These are phyloP conservation scores for Anarhynchus alexandrinus DNA, from an alignment of 2,113 vertebrate genomes.

Conservation along the genomic window DNA sequence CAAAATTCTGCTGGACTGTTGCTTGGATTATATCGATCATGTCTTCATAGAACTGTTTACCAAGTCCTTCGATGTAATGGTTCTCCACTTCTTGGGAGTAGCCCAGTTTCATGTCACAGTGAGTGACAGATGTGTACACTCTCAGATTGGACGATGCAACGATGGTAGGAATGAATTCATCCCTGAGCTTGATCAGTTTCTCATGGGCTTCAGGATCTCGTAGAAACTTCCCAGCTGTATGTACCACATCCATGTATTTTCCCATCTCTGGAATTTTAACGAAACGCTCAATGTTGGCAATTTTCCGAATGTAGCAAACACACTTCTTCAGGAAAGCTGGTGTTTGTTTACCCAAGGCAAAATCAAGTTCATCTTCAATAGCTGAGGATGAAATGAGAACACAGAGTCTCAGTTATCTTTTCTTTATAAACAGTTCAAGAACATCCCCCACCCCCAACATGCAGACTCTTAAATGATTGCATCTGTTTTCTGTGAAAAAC, in stretches of 20 bases:
- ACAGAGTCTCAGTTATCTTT: conserved; percentile 24
- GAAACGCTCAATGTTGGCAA: conserved; percentile 94
- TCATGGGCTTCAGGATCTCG: conserved; percentile 94
- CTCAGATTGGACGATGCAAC: conserved; percentile 94
- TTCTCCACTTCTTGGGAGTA: conserved; percentile 97
- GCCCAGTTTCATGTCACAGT: conserved; percentile 97
- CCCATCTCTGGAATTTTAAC: conserved; percentile 94
- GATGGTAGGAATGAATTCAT: conserved; percentile 96
- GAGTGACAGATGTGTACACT: conserved; percentile 95
- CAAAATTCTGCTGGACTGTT: conserved; percentile 96
- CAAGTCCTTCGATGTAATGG: conserved; percentile 96
- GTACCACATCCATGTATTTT: conserved; percentile 91
- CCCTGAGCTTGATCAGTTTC: conserved; percentile 91
- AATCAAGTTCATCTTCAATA: conserved; percentile 96
- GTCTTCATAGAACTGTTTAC: conserved; percentile 98
- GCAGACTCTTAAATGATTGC: background rate
- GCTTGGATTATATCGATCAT: conserved; percentile 99
- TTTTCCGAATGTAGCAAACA: conserved; percentile 98
- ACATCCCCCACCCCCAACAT: background rate
- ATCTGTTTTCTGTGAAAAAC: background rate
- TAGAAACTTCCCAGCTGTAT: conserved; percentile 78
- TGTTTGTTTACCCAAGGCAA: conserved; percentile 96
- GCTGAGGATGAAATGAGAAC: conserved; percentile 75
- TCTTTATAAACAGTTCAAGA: background rate
- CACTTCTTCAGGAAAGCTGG: conserved; percentile 97